phyloP scores from a whole-genome alignment of 1,140 invertebrate genomes.

The Drosophila gunungcola region DNA sequence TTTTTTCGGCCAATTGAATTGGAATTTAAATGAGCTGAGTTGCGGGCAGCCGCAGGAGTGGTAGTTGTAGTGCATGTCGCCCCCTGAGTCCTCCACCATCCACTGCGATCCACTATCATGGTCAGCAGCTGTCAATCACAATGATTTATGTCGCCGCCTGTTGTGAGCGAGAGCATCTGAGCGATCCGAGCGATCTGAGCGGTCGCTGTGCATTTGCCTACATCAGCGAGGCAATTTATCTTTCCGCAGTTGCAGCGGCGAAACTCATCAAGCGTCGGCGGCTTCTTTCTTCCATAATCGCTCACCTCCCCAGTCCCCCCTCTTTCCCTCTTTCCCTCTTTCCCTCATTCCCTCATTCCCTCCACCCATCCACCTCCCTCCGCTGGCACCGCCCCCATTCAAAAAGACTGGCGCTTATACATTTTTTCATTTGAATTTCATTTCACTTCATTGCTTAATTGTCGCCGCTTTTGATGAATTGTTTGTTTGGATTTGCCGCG shows the following conservation, averaged over 20 bases:
- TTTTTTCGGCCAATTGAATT: constrained; percentile 74
- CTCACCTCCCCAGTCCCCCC: constrained; percentile 26
- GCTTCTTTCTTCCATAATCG: constrained; percentile 78
- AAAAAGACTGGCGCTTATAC: constrained; percentile 51
- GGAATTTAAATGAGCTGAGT: constrained; percentile 83
- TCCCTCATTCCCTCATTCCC: background rate
- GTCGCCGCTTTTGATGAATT: constrained; percentile 80
- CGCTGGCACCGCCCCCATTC: constrained; percentile 24
- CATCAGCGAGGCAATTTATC: constrained; percentile 81
- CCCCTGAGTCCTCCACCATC: constrained; percentile 2
- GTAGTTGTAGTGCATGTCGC: constrained; percentile 19
- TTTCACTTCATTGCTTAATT: constrained; percentile 73
- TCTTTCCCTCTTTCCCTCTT: background rate
- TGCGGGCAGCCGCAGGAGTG: constrained; percentile 59
- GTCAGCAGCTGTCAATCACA: constrained; percentile 81
- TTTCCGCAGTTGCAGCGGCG: constrained; percentile 77
- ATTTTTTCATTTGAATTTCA: constrained; percentile 80
- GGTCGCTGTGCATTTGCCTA: constrained; percentile 74
- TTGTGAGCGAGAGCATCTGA: constrained; percentile 13
- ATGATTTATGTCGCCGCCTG: constrained; percentile 79
- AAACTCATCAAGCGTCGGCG: constrained; percentile 74
- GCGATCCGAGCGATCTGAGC: constrained; percentile 9
- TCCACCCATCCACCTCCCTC: background rate
- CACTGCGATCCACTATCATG: constrained; percentile 41
- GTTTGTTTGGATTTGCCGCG: constrained; percentile 83